Percentiles rank a stretch among this genome's conserved stretches.
Conservation (phyloP, 1,140 invertebrate genomes). For the Drosophila insularis region DNA sequence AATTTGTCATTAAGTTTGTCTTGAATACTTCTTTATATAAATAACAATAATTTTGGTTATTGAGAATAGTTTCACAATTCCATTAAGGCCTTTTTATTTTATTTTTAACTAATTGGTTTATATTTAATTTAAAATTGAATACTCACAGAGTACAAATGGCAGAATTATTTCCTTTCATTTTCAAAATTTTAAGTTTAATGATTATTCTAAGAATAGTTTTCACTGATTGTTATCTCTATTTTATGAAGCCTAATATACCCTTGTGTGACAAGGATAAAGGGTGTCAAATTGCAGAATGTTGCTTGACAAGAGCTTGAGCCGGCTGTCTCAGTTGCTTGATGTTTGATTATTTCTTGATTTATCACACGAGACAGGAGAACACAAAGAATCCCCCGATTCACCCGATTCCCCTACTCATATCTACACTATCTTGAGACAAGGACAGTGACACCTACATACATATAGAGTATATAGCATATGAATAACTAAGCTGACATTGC, state of each 20-base stretch:
- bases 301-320: neutral
- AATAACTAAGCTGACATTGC: conserved; percentile 28
- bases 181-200: too few species aligned
- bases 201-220: neutral
- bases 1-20: too few species aligned
- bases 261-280: neutral
- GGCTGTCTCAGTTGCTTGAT: conserved; percentile 44
- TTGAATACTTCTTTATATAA: too few species aligned
- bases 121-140: too few species aligned
- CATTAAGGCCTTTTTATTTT: neutral
- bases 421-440: conserved; percentile 5
- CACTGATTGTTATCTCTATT: neutral
- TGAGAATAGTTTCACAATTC: too few species aligned
- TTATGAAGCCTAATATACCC: neutral
- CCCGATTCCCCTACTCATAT: conserved; percentile 16
- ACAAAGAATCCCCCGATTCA: neutral
- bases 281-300: conserved; percentile 53
- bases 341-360: conserved; percentile 65
- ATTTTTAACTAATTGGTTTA: too few species aligned
- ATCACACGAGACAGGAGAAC: conserved; percentile 37
- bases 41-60: too few species aligned
- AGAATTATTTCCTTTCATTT: neutral
- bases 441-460: conserved; percentile 3
- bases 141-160: too few species aligned
- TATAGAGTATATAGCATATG: conserved; percentile 2